phyloP scores from a whole-genome alignment of 2,888 invertebrate species.

The Eupithecia tripunctaria region DNA sequence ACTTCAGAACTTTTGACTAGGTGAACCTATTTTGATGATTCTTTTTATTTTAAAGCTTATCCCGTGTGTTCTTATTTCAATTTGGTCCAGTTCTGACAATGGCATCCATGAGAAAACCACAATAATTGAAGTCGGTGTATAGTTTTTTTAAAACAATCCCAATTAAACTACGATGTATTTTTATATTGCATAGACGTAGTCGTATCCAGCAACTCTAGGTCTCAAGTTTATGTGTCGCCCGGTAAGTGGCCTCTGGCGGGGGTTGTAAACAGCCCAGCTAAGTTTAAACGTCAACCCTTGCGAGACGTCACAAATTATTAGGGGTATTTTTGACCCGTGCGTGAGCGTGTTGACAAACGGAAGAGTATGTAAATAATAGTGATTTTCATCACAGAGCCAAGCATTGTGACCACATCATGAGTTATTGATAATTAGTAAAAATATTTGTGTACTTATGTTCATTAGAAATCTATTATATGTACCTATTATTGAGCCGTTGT shows the following conservation, averaged over 20 bases:
- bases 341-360: slow-evolving; percentile 62
- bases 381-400: neutral
- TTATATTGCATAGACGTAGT: neutral
- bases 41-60: too few relatives aligned
- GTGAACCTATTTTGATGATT: too few relatives aligned
- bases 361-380: slow-evolving; percentile 15
- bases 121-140: too few relatives aligned
- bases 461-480: too few relatives aligned
- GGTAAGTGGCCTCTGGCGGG: slow-evolving; percentile 67
- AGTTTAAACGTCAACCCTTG: slow-evolving; percentile 76
- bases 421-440: neutral
- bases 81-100: too few relatives aligned
- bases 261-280: slow-evolving; percentile 72
- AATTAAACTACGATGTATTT: too few relatives aligned
- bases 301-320: slow-evolving; percentile 71
- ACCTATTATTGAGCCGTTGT: too few relatives aligned
- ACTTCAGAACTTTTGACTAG: too few relatives aligned
- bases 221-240: slow-evolving; percentile 63
- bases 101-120: too few relatives aligned
- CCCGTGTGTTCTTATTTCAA: too few relatives aligned
- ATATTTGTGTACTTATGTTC: neutral
- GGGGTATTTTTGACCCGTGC: slow-evolving; percentile 60
- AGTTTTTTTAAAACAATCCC: too few relatives aligned
- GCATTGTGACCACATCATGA: neutral
- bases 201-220: slow-evolving; percentile 59